These are phyloP conservation scores for Lepidonotus clava DNA, from an alignment of 2,888 invertebrate species.

Conservation along the genomic window DNA sequence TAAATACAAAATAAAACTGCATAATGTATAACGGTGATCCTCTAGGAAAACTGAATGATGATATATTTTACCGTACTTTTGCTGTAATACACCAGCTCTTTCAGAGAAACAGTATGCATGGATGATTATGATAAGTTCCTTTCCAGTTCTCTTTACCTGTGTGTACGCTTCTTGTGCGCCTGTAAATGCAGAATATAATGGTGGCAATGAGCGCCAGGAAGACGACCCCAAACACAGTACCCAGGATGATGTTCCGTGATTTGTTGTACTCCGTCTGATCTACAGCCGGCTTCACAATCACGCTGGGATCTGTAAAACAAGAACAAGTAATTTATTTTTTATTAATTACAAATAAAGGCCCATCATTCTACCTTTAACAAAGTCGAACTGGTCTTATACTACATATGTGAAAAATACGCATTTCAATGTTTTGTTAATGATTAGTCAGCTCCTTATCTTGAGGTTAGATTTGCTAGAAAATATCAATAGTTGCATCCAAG, in stretches of 20 bases:
- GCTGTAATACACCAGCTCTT: no score
- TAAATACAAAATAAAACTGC: no score
- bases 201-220: conserved; percentile 24
- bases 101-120: no score
- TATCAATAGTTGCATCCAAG: neutral
- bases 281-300: conserved; percentile 55
- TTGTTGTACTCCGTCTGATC: conserved; percentile 40
- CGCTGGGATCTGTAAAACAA: conserved; percentile 45
- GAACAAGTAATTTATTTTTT: neutral
- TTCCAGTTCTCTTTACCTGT: neutral
- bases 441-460: no score
- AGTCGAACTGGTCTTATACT: no score
- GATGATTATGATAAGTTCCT: no score
- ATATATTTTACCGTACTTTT: no score
- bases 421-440: no score
- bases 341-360: neutral
- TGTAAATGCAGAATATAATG: conserved; percentile 48
- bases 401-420: no score
- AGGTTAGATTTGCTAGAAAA: neutral
- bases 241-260: conserved; percentile 53
- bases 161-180: conserved; percentile 40
- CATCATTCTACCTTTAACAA: no score
- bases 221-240: conserved; percentile 43
- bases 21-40: no score
- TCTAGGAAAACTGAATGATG: no score